phyloP scores from a whole-genome alignment of 2,888 invertebrate species.

The Catocala nupta region DNA sequence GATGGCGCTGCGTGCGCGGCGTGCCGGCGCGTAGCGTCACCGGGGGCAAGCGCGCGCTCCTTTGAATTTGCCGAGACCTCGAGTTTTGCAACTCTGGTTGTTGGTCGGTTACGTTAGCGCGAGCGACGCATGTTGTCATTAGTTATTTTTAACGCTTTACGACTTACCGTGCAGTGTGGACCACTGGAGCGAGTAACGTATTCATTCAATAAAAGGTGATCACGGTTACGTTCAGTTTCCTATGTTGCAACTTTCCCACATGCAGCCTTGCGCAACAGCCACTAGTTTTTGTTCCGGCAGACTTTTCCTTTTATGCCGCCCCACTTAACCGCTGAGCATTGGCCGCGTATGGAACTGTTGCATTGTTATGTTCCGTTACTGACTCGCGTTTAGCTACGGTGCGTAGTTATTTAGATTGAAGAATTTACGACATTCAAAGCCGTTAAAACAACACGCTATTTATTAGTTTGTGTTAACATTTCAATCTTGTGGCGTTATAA shows the following conservation, averaged over 20 bases:
- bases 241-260: slow-evolving; percentile 83
- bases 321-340: slow-evolving; percentile 63
- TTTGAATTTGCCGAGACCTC: slow-evolving; percentile 74
- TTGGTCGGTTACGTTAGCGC: slow-evolving; percentile 78
- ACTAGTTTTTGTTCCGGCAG: slow-evolving; percentile 81
- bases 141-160: slow-evolving; percentile 83
- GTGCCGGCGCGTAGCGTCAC: slow-evolving; percentile 81
- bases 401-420: slow-evolving; percentile 49
- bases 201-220: slow-evolving; percentile 67
- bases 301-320: slow-evolving; percentile 79
- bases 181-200: slow-evolving; percentile 71
- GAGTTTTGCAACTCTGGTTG: slow-evolving; percentile 78
- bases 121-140: slow-evolving; percentile 84
- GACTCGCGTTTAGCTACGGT: slow-evolving; percentile 56
- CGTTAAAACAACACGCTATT: slow-evolving; percentile 21
- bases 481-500: slow-evolving; percentile 10
- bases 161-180: slow-evolving; percentile 56
- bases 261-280: slow-evolving; percentile 81
- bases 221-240: slow-evolving; percentile 74
- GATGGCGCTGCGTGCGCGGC: slow-evolving; percentile 85
- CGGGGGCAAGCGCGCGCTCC: slow-evolving; percentile 81
- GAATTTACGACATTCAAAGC: slow-evolving; percentile 34
- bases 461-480: slow-evolving; percentile 18
- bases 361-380: slow-evolving; percentile 69
- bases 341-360: slow-evolving; percentile 59